phyloP scores from a whole-genome alignment of 2,888 invertebrate genomes.

The Venustoraphidia nigricollis region DNA sequence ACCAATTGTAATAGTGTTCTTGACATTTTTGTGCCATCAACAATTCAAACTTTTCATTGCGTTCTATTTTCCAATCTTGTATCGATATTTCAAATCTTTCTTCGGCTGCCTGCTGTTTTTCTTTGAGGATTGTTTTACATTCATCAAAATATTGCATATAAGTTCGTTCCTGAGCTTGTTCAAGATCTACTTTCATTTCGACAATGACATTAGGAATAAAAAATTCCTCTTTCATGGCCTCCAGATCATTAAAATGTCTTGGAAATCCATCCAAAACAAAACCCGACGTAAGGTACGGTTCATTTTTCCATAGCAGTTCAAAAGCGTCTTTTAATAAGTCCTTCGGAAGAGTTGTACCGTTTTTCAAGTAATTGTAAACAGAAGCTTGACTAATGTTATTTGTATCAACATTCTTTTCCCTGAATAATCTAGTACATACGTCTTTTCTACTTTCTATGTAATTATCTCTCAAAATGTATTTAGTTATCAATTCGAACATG shows the following conservation, averaged over 20 bases:
- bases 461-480: constrained; percentile 5
- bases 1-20: constrained; percentile 15
- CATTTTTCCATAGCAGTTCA: constrained; percentile 34
- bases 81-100: neutral
- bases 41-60: constrained; percentile 16
- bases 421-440: neutral
- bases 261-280: constrained; percentile 48
- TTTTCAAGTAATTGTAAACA: constrained; percentile 34
- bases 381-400: neutral
- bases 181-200: constrained; percentile 28
- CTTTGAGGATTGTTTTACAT: constrained; percentile 24
- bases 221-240: constrained; percentile 31
- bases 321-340: constrained; percentile 29
- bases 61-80: constrained; percentile 17
- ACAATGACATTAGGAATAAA: constrained; percentile 43
- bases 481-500: constrained; percentile 23
- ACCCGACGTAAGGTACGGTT: constrained; percentile 32
- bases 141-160: constrained; percentile 22
- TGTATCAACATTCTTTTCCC: too few species aligned
- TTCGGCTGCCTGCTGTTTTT: neutral
- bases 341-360: constrained; percentile 30
- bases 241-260: constrained; percentile 34
- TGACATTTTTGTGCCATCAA: constrained; percentile 20
- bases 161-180: constrained; percentile 24
- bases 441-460: constrained; percentile 1